A percentile compares a stretch with the other conserved stretches of the same genome.
phyloP scores from a whole-genome alignment of 1,140 invertebrate species.

The Thaumatotibia leucotreta region DNA sequence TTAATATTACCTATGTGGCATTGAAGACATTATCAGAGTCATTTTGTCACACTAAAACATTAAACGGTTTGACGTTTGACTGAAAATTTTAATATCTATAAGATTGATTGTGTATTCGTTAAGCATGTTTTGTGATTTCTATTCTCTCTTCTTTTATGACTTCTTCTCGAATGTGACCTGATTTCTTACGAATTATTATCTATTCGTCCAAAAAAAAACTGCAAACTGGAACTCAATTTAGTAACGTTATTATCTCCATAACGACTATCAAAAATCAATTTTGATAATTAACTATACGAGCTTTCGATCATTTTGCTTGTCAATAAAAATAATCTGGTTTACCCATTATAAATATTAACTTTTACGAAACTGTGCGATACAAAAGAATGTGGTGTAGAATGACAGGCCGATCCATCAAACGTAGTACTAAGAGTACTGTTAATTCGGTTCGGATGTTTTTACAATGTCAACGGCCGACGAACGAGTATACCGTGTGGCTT shows the following conservation, averaged over 20 bases:
- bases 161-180: too few relatives aligned
- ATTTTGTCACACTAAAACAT: too few relatives aligned
- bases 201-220: not conserved
- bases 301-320: slow-evolving; percentile 13
- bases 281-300: not conserved
- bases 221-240: not conserved
- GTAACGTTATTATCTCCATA: not conserved
- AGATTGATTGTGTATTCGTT: too few relatives aligned
- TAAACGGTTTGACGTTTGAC: too few relatives aligned
- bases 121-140: too few relatives aligned
- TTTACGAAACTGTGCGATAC: slow-evolving; percentile 44
- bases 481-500: slow-evolving; percentile 25
- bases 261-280: not conserved
- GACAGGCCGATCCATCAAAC: slow-evolving; percentile 52
- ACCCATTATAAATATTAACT: slow-evolving; percentile 47
- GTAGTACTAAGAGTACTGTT: slow-evolving; percentile 47
- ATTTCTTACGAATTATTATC: not conserved
- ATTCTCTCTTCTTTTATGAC: too few relatives aligned
- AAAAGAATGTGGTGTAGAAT: slow-evolving; percentile 27
- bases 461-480: slow-evolving; percentile 50
- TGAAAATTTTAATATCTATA: too few relatives aligned
- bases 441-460: slow-evolving; percentile 37
- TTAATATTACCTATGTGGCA: not conserved
- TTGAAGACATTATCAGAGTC: not conserved
- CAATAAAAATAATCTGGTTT: slow-evolving; percentile 32